These are phyloP conservation scores for Thymelicus sylvestris DNA, from an alignment of 2,888 invertebrate genomes.

Conservation along the genomic window DNA sequence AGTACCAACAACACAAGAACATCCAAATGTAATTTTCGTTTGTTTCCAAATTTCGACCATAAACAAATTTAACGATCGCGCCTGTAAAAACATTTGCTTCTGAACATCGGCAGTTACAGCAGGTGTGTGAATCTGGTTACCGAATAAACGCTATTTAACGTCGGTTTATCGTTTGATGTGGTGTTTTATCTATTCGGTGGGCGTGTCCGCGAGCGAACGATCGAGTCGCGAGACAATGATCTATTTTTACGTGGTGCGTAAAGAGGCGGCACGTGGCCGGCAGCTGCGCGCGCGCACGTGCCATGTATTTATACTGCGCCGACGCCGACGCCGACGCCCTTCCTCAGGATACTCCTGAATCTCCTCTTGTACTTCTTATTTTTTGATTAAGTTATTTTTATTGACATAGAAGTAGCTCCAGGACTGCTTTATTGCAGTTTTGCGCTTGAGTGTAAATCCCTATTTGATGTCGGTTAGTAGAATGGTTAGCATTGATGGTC, in stretches of 20 bases:
- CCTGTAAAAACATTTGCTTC: conserved; percentile 46
- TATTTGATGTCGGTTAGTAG: too few relatives aligned
- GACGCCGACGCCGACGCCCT: conserved; percentile 61
- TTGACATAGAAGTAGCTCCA: not conserved
- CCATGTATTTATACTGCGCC: conserved; percentile 75
- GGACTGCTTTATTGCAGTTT: not conserved
- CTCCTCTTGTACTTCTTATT: conserved; percentile 7
- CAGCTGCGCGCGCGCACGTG: conserved; percentile 82
- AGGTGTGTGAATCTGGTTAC: conserved; percentile 57
- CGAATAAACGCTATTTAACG: conserved; percentile 69
- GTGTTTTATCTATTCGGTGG: conserved; percentile 79
- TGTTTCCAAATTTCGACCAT: conserved; percentile 14
- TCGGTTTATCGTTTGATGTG: conserved; percentile 75
- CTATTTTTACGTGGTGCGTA: conserved; percentile 77
- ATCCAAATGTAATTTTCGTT: not conserved
- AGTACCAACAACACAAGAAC: not conserved
- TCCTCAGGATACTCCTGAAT: conserved; percentile 28
- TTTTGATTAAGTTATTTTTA: conserved; percentile 1
- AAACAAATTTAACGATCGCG: conserved; percentile 35
- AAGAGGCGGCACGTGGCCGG: conserved; percentile 79
- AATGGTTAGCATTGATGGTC: too few relatives aligned
- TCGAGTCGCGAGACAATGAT: conserved; percentile 71
- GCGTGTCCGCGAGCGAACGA: conserved; percentile 65
- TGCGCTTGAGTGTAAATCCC: too few relatives aligned
- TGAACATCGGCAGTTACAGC: conserved; percentile 38